Evolutionary conservation across 2,888 invertebrate species (phyloP).

Genomic region (Mamestra brassicae): DNA sequence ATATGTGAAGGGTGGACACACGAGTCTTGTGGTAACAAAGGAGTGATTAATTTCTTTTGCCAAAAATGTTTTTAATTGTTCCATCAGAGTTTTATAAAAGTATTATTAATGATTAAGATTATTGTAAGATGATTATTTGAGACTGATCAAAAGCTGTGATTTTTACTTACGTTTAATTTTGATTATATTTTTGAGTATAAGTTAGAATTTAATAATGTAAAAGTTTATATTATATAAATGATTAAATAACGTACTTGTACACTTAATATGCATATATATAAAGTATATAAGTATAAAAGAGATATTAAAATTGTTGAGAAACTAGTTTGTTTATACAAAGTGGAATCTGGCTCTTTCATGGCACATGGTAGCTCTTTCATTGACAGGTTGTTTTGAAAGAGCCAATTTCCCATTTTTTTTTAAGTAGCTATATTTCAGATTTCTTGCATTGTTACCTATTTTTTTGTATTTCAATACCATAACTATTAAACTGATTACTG

Average conservation of each 20-base stretch:
- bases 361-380: not conserved
- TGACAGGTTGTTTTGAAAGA: not conserved
- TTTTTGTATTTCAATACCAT: too few species aligned
- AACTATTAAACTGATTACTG: too few species aligned
- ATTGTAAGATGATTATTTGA: too few species aligned
- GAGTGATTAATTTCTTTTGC: slow-evolving; percentile 1
- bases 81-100: not conserved
- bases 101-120: slow-evolving; percentile 1
- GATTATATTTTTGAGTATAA: too few species aligned
- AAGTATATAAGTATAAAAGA: too few species aligned
- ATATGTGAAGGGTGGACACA: not conserved
- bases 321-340: not conserved
- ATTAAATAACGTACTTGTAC: too few species aligned
- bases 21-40: slow-evolving; percentile 1
- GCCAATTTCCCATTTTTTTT: not conserved
- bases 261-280: too few species aligned
- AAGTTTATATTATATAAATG: too few species aligned
- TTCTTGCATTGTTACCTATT: not conserved
- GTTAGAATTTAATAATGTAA: too few species aligned
- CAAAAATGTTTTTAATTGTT: slow-evolving; percentile 5
- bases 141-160: too few species aligned
- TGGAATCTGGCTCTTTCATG: not conserved
- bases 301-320: not conserved
- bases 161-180: too few species aligned
- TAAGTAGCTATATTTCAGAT: not conserved